Base-by-base conservation (phyloP, 2,797 vertebrate species). In the Pangasius djambal region DNA sequence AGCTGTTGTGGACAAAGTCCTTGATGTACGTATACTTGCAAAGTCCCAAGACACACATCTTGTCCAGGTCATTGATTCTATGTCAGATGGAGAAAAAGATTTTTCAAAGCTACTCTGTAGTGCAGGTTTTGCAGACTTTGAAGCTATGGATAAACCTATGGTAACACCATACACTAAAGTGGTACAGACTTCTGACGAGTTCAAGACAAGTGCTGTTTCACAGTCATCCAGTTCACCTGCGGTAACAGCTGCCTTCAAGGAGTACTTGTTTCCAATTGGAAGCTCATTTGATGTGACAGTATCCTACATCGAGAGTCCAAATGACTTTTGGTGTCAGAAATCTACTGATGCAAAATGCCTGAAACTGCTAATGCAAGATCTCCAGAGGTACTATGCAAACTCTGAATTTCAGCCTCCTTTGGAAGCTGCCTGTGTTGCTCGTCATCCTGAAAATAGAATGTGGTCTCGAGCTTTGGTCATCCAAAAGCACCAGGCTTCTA, bases 271-370 rank as follows among this genome's bases (percentile, higher is more conserved):
- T 95, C 92, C 96, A 77, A 97, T 98, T 10, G 98, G 98, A 89
- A 98, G 95, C 92, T 95, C 97, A 15, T 92, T 98, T 59, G 95
- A 97, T 82, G 97, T 99, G 55, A 90, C n/a, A 7, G 97, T 99
- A 84, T 97, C 97, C 0, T 95, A 93, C 83, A 91, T 97, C 28
- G 94, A 97, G 92, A 97, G 92, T 91, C 98, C 98, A 88, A 95
- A 97, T 90, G 93, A 96, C 90, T 99, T 99, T 92, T 99, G 99
- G 97, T 99, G 99, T 89, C 98, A 98, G 55, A 92, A 97, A 89
- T 93, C 93, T 65, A 93, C 91, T 91, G 97, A 94, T 50, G 75
- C 88, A 10, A 90, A 90, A 3, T 93, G 92, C 25, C 94, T 99
- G 86, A 94, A 95, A 79, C 81, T 92, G 7, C 93, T 99, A 22